A percentile compares a stretch with the other conserved stretches of the same genome.
phyloP scores from a whole-genome alignment of 2,113 vertebrate species.

The Zosterops lateralis region DNA sequence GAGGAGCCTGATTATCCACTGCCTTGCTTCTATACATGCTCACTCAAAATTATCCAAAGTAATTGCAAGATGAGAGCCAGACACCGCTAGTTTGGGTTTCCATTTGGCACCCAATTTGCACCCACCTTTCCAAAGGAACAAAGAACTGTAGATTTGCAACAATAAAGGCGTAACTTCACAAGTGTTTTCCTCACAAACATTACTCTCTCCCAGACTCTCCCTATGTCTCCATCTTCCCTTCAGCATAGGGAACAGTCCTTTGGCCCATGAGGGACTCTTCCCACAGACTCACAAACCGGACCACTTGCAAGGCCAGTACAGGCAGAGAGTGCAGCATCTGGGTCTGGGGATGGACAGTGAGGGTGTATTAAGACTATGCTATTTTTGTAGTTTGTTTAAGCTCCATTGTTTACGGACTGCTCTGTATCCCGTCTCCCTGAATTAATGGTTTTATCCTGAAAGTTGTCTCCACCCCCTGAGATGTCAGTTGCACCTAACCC shows the following conservation, averaged over 20 bases:
- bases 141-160: background rate
- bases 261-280: background rate
- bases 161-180: background rate
- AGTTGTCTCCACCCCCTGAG: no score
- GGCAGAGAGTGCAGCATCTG: background rate
- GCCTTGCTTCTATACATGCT: background rate
- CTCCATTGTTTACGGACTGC: no score
- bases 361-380: background rate
- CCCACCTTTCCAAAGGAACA: background rate
- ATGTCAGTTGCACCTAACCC: no score
- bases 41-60: background rate
- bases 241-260: rapidly evolving
- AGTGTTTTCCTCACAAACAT: background rate
- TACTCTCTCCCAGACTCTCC: background rate
- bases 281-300: background rate
- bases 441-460: no score
- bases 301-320: rapidly evolving
- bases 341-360: background rate
- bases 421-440: no score
- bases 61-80: background rate
- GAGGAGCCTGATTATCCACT: background rate
- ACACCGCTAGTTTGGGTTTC: background rate
- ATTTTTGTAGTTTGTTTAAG: no score
- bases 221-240: background rate
- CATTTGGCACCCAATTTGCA: background rate